These are phyloP conservation scores for Trypoxylon attenuatum DNA, from an alignment of 2,888 invertebrate genomes.

Conservation along the genomic window DNA sequence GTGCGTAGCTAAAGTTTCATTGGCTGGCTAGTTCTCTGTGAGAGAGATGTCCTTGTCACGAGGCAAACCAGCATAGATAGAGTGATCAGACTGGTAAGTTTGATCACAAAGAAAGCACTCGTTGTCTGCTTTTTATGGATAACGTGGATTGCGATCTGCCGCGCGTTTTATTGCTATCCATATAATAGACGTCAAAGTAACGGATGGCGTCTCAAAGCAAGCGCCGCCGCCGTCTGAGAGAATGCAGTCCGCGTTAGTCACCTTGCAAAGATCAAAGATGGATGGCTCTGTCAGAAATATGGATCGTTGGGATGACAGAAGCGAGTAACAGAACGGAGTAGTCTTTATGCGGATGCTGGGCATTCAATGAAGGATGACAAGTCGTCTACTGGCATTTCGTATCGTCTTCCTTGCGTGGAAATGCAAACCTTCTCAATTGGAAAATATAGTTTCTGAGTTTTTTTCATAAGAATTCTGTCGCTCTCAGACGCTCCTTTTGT, in stretches of 20 bases:
- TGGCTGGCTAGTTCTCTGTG: too few relatives aligned
- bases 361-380: slow-evolving; percentile 45
- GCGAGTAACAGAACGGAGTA: slow-evolving; percentile 38
- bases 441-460: slow-evolving; percentile 8
- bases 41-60: too few relatives aligned
- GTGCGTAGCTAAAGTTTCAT: too few relatives aligned
- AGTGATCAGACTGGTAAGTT: too few relatives aligned
- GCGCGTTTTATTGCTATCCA: too few relatives aligned
- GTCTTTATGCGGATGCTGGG: slow-evolving; percentile 43
- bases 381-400: slow-evolving; percentile 27
- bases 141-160: too few relatives aligned
- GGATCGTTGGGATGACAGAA: slow-evolving; percentile 34
- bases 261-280: slow-evolving; percentile 40
- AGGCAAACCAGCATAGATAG: too few relatives aligned
- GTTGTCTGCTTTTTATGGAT: too few relatives aligned
- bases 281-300: slow-evolving; percentile 27
- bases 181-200: background rate
- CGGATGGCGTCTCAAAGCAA: background rate
- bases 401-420: slow-evolving; percentile 3
- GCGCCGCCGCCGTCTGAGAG: background rate
- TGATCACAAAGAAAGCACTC: too few relatives aligned
- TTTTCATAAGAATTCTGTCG: slow-evolving; percentile 5
- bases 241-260: slow-evolving; percentile 35
- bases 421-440: slow-evolving; percentile 1
- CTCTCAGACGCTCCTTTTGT: slow-evolving; percentile 4